Conservation (phyloP, 2,888 invertebrate genomes). For the Spisula subtruncata region DNA sequence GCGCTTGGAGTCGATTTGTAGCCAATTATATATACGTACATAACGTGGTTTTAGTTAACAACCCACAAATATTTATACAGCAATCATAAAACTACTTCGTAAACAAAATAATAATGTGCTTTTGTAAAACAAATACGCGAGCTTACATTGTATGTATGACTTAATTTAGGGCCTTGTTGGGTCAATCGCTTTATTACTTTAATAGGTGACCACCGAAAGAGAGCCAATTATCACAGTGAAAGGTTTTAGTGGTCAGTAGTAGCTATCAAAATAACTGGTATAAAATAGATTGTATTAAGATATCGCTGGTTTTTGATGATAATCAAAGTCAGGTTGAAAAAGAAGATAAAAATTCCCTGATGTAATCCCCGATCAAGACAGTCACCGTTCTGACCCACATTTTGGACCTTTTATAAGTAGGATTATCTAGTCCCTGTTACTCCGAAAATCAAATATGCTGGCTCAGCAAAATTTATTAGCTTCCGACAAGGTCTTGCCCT, state of each 20-base stretch:
- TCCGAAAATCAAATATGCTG: not conserved
- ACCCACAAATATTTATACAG: slow-evolving; percentile 14
- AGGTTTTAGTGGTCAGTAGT: slow-evolving; percentile 32
- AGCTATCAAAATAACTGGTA: slow-evolving; percentile 27
- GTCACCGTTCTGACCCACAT: slow-evolving; percentile 31
- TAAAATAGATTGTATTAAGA: slow-evolving; percentile 48
- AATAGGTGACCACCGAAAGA: not conserved
- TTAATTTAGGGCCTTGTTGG: slow-evolving; percentile 26
- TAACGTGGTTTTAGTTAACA: not conserved
- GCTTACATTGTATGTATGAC: not conserved
- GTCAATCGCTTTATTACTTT: slow-evolving; percentile 6
- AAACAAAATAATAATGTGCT: slow-evolving; percentile 18
- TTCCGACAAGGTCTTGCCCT: not conserved
- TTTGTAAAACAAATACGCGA: not conserved
- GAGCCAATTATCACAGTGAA: slow-evolving; percentile 1
- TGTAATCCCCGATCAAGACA: slow-evolving; percentile 40
- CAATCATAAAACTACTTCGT: not conserved
- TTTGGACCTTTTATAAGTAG: not conserved
- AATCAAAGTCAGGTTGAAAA: slow-evolving; percentile 54
- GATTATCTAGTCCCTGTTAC: slow-evolving; percentile 19
- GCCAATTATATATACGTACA: not conserved
- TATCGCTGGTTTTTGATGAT: slow-evolving; percentile 26
- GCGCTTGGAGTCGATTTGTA: not conserved
- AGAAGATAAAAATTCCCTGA: slow-evolving; percentile 52
- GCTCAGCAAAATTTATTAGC: slow-evolving; percentile 9